These are phyloP conservation scores for Salmo trutta DNA, from an alignment of 2,797 vertebrate species.

Conservation along the genomic window DNA sequence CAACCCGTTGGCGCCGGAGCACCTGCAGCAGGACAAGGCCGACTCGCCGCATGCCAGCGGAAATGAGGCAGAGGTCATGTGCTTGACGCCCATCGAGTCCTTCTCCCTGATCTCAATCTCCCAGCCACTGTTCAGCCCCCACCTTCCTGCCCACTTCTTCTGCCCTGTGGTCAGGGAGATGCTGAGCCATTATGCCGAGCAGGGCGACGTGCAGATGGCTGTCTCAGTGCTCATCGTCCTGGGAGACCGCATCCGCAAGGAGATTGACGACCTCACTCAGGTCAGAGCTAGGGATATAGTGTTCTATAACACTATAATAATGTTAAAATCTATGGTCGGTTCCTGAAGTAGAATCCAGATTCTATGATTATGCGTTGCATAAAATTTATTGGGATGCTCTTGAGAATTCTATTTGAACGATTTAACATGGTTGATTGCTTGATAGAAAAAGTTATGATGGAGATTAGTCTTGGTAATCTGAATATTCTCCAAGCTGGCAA, in stretches of 20 bases:
- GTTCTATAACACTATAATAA: neutral
- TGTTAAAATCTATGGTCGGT: neutral
- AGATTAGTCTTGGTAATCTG: neutral
- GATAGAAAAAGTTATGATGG: too few species aligned
- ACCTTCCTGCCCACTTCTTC: constrained; percentile 90
- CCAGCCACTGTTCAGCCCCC: constrained; percentile 86
- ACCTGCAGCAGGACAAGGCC: constrained; percentile 90
- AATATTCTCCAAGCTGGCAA: neutral
- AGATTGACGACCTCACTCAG: constrained; percentile 95
- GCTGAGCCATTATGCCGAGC: constrained; percentile 91
- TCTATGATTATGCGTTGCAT: neutral
- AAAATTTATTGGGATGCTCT: neutral
- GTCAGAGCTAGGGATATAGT: constrained; percentile 56
- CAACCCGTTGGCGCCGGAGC: constrained; percentile 87
- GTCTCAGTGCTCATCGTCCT: constrained; percentile 93
- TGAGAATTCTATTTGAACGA: neutral
- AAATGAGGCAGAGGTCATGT: constrained; percentile 88
- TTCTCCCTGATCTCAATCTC: constrained; percentile 96
- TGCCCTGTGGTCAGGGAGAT: constrained; percentile 88
- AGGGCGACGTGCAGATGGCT: constrained; percentile 94
- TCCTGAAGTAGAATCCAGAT: too few species aligned
- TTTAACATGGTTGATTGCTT: neutral
- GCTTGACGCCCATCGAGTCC: constrained; percentile 89
- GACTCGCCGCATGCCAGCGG: constrained; percentile 96
- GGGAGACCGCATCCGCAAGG: constrained; percentile 91